Evolutionary conservation across 2,797 vertebrate species (phyloP).

Genomic region (Pyrocephalus nanus): DNA sequence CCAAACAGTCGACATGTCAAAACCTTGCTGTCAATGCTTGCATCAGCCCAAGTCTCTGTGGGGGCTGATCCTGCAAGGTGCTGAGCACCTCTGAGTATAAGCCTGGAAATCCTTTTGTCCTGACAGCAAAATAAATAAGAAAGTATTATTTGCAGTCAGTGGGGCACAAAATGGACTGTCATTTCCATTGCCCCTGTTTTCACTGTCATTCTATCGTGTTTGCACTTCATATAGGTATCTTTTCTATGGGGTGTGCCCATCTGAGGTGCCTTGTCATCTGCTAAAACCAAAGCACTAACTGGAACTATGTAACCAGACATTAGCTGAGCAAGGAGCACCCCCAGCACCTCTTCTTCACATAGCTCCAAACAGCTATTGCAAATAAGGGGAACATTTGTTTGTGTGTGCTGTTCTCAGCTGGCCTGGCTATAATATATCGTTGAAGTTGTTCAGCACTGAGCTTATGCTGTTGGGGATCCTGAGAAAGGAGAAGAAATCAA

Average conservation of each 20-base stretch:
- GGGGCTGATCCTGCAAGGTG: not conserved
- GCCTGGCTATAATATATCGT: not conserved
- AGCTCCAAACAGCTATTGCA: not conserved
- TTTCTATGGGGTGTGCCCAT: not conserved
- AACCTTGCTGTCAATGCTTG: not conserved
- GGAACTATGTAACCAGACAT: not conserved
- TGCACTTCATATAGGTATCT: accelerated
- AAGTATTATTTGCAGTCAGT: not conserved
- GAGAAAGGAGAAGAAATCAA: not conserved
- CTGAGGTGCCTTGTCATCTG: not conserved
- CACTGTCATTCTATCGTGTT: not conserved
- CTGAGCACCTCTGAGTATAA: not conserved
- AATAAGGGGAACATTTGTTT: not conserved
- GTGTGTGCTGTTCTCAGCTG: not conserved
- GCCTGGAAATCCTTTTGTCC: not conserved
- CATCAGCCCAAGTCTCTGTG: not conserved
- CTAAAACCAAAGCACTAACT: not conserved
- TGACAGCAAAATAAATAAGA: not conserved
- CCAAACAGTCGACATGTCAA: not conserved
- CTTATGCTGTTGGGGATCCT: not conserved
- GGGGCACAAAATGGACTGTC: not conserved
- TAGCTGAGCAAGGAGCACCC: not conserved
- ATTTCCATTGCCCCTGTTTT: not conserved
- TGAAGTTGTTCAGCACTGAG: not conserved
- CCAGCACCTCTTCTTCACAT: not conserved